Conservation (phyloP, 2,888 invertebrate species). For the Allacma fusca region DNA sequence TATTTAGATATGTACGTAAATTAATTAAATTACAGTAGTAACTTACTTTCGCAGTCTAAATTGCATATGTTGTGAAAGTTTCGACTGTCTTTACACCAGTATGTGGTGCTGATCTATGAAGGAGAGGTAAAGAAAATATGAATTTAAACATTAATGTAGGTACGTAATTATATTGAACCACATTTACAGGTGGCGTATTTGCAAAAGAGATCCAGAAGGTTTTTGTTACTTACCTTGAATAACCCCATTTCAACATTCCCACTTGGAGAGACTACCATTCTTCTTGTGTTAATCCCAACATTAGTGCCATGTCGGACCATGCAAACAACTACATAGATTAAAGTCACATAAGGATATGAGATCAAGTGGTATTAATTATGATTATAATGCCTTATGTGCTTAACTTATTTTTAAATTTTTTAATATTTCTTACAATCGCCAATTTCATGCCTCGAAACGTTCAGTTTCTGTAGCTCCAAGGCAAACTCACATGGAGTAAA, state of each 20-base stretch:
- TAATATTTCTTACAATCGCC: conserved; percentile 3
- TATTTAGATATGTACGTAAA: too few species aligned
- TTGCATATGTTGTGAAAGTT: neutral
- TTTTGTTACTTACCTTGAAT: neutral
- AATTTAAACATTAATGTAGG: neutral
- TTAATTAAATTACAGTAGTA: too few species aligned
- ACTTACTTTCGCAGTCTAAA: conserved; percentile 10
- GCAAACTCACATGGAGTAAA: conserved; percentile 25
- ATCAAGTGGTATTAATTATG: neutral
- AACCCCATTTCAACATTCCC: neutral
- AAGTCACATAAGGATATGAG: neutral
- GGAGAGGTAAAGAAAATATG: neutral
- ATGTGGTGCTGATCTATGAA: neutral
- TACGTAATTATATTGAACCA: neutral
- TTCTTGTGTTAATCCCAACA: neutral
- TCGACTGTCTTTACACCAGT: neutral
- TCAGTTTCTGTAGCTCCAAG: neutral
- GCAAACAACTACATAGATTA: neutral
- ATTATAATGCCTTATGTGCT: too few species aligned
- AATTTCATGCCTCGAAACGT: neutral
- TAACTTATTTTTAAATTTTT: too few species aligned
- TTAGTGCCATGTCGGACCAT: neutral
- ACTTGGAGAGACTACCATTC: neutral
- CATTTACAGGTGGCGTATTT: neutral
- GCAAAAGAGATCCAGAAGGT: neutral